These are phyloP conservation scores for Dryobota labecula DNA, from an alignment of 2,888 invertebrate species.

Conservation along the genomic window DNA sequence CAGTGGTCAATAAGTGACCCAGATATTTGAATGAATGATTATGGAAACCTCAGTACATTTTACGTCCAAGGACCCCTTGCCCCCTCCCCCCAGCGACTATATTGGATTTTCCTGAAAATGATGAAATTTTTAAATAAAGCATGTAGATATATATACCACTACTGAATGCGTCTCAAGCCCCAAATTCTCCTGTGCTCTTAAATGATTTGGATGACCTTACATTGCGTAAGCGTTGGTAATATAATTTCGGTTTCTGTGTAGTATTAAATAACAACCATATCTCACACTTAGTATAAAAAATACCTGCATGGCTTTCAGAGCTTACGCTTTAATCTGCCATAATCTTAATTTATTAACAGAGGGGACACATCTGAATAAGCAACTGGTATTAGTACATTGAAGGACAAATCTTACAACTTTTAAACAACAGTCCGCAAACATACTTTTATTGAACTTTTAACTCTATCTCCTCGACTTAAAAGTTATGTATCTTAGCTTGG, in stretches of 20 bases:
- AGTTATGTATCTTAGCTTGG: neutral
- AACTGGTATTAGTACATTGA: conserved; percentile 76
- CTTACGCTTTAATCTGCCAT: conserved; percentile 75
- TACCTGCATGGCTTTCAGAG: conserved; percentile 64
- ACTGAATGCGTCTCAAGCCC: neutral
- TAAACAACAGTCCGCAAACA: neutral
- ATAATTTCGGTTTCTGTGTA: conserved; percentile 39
- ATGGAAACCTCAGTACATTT: no score
- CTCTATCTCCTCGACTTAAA: conserved; percentile 13
- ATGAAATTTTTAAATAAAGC: neutral
- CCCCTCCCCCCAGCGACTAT: no score
- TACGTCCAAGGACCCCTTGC: no score
- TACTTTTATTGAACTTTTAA: neutral
- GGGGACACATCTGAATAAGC: conserved; percentile 82
- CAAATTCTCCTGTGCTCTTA: conserved; percentile 27
- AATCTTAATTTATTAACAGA: conserved; percentile 82
- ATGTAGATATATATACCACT: neutral
- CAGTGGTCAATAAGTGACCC: no score
- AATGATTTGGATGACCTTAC: conserved; percentile 52
- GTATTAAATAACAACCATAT: conserved; percentile 49
- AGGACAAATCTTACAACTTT: conserved; percentile 63
- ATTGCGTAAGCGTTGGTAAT: conserved; percentile 47
- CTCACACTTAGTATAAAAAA: conserved; percentile 55
- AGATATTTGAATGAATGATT: no score
- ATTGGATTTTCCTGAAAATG: neutral